A percentile compares a stretch with the other conserved stretches of the same genome.
phyloP scores from a whole-genome alignment of 2,888 invertebrate species.

The Cantharis rustica region DNA sequence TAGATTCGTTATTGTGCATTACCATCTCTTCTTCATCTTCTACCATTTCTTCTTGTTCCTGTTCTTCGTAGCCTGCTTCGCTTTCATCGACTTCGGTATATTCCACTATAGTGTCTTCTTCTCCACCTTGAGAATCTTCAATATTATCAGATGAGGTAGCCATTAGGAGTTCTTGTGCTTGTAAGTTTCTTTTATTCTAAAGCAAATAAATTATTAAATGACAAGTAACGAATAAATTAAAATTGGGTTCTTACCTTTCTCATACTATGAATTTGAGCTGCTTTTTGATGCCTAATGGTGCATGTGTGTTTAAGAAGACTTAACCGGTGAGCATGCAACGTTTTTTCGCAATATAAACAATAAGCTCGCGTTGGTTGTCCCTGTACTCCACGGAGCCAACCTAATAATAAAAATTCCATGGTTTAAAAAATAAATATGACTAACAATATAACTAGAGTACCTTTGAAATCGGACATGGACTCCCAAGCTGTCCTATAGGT shows the following conservation, averaged over 20 bases:
- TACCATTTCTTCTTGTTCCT: constrained; percentile 43
- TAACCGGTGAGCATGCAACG: constrained; percentile 63
- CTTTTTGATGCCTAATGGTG: constrained; percentile 63
- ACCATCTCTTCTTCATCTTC: constrained; percentile 41
- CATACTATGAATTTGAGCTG: constrained; percentile 50
- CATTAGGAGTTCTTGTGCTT: not conserved
- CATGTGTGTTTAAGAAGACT: constrained; percentile 65
- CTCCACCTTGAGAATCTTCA: constrained; percentile 24
- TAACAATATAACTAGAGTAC: constrained; percentile 45
- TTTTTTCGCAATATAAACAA: constrained; percentile 62
- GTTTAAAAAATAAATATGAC: not conserved
- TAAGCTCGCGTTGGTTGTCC: constrained; percentile 62
- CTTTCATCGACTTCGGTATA: not conserved
- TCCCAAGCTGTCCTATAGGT: constrained; percentile 65
- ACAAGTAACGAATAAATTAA: not conserved
- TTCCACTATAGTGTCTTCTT: constrained; percentile 30
- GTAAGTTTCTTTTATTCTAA: constrained; percentile 22
- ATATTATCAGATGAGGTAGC: not conserved
- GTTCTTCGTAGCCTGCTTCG: constrained; percentile 38
- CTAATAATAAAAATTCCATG: constrained; percentile 44
- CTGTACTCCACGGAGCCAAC: constrained; percentile 62
- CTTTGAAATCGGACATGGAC: constrained; percentile 63
- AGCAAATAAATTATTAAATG: not conserved
- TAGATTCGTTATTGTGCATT: constrained; percentile 27
- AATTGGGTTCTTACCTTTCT: constrained; percentile 39